Conservation (phyloP, 2,797 vertebrate species). For the Catharus ustulatus region DNA sequence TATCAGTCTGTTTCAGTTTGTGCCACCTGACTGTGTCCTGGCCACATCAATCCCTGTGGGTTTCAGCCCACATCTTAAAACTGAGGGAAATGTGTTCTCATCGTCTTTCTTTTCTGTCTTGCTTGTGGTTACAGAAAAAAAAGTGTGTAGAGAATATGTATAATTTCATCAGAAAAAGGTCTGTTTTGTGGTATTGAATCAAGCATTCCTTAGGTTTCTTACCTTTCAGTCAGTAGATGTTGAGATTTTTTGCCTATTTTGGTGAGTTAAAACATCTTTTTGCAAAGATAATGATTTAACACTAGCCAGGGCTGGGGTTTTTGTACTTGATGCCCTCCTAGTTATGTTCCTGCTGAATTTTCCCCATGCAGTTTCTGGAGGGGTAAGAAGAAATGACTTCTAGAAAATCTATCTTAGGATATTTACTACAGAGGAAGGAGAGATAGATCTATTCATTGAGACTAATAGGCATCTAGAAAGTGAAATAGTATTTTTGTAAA, state of each 20-base stretch:
- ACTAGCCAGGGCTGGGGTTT: background rate
- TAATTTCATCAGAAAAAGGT: background rate
- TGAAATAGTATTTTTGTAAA: background rate
- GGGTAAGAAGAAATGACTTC: background rate
- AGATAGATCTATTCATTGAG: background rate
- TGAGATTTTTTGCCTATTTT: background rate
- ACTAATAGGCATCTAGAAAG: background rate
- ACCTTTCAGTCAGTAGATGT: background rate
- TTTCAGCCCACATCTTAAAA: background rate
- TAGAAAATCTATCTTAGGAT: background rate
- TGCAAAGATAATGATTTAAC: background rate
- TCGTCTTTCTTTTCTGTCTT: background rate
- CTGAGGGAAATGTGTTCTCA: background rate
- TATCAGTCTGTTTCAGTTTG: background rate
- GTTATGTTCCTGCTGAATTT: background rate
- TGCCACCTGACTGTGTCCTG: background rate
- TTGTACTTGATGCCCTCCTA: background rate
- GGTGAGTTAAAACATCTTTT: background rate
- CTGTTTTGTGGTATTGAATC: background rate
- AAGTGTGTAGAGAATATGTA: background rate
- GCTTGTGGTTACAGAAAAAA: conserved; percentile 16
- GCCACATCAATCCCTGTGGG: background rate
- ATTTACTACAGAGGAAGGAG: background rate
- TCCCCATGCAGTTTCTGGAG: background rate
- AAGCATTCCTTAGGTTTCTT: background rate